phyloP scores from a whole-genome alignment of 2,113 vertebrate genomes.

The Tachysurus fulvidraco region DNA sequence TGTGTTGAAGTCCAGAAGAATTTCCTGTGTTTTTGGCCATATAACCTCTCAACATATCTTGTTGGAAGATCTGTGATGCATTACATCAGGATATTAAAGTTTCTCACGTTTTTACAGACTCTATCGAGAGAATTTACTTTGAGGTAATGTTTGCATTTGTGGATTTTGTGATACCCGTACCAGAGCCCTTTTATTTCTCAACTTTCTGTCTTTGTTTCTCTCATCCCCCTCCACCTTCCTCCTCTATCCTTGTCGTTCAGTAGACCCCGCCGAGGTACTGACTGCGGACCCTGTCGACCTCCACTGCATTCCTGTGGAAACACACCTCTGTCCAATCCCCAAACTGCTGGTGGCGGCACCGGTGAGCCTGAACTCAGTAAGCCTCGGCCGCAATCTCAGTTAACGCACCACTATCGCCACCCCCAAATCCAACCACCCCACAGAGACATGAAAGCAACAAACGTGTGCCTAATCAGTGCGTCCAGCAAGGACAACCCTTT shows the following conservation, averaged over 20 bases:
- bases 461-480: constrained; percentile 72
- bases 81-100: constrained; percentile 24
- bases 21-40: constrained; percentile 37
- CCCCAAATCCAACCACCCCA: constrained; percentile 42
- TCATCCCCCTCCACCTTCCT: constrained; percentile 16
- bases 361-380: constrained; percentile 87
- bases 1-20: not conserved
- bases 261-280: constrained; percentile 86
- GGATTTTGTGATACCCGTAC: not conserved
- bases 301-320: constrained; percentile 83
- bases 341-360: constrained; percentile 77
- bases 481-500: constrained; percentile 59
- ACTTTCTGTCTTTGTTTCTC: constrained; percentile 10
- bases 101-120: not conserved
- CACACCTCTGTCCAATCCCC: constrained; percentile 83
- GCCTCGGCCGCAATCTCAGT: constrained; percentile 84
- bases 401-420: constrained; percentile 74
- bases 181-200: constrained; percentile 18
- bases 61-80: constrained; percentile 9
- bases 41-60: not conserved
- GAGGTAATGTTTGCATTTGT: constrained; percentile 25
- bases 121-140: not conserved
- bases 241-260: constrained; percentile 64
- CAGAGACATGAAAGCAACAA: constrained; percentile 67
- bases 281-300: constrained; percentile 82